Conservation (phyloP, 2,888 invertebrate species). For the Mesochorus sp. region DNA sequence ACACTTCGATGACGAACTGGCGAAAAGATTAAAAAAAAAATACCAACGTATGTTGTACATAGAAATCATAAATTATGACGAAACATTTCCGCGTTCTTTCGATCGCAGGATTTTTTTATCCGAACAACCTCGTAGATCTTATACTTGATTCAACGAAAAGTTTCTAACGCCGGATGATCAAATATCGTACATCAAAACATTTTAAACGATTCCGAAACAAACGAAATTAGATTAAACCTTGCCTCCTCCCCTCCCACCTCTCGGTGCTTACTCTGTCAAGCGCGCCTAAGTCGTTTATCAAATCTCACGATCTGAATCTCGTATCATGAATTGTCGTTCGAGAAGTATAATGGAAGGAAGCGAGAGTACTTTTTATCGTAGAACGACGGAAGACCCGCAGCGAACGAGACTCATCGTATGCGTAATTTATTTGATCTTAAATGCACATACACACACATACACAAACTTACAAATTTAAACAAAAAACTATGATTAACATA, state of each 20-base stretch:
- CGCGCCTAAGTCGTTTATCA: constrained; percentile 19
- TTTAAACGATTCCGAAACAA: background rate
- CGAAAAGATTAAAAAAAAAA: background rate
- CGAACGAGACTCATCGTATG: background rate
- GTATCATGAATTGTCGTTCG: constrained; percentile 6
- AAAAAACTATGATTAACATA: constrained; percentile 24
- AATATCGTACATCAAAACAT: background rate
- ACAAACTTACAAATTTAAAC: background rate
- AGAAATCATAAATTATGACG: constrained; percentile 15
- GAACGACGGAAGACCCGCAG: background rate
- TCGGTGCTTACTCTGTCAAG: background rate
- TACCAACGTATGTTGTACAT: background rate
- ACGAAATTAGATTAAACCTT: background rate
- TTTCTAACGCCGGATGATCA: background rate
- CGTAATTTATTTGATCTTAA: background rate
- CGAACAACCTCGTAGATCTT: too few species aligned
- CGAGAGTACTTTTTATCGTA: constrained; percentile 22
- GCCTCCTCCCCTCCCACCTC: background rate
- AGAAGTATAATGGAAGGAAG: constrained; percentile 41
- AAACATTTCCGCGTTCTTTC: background rate
- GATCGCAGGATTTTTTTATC: too few species aligned
- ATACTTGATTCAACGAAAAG: too few species aligned
- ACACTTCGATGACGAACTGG: background rate
- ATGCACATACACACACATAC: background rate
- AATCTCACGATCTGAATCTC: constrained; percentile 2